Evolutionary conservation across 2,113 vertebrate genomes (phyloP).

Genomic region (Phylloscopus trochilus): DNA sequence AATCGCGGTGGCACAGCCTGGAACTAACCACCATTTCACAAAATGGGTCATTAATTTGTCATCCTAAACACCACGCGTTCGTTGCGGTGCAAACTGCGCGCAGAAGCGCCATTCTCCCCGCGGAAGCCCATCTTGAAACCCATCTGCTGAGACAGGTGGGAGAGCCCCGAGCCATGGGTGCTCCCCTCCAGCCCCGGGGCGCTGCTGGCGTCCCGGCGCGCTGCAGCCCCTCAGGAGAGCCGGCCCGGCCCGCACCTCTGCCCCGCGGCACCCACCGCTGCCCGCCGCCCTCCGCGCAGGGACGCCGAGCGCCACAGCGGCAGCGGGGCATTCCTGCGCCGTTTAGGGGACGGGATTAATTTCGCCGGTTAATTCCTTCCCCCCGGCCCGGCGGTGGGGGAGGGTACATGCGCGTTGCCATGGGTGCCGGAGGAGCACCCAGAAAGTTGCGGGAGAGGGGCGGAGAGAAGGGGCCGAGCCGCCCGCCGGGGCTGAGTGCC

Average conservation of each 20-base stretch:
- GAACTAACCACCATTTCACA: background rate
- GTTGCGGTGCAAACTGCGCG: accelerated
- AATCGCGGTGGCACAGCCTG: background rate
- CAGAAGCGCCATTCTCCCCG: background rate
- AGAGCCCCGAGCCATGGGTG: accelerated
- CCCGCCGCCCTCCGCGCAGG: background rate
- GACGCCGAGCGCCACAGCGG: background rate
- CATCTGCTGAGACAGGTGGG: background rate
- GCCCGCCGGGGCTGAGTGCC: background rate
- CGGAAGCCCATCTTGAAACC: background rate
- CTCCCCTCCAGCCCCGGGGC: background rate
- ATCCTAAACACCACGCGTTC: background rate
- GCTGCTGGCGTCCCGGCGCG: too few relatives aligned
- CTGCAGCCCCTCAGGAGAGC: background rate
- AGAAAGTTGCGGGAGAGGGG: conserved; percentile 66
- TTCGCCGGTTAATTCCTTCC: background rate
- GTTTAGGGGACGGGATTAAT: background rate
- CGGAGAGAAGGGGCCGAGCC: background rate
- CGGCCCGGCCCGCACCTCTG: background rate
- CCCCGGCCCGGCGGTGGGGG: background rate
- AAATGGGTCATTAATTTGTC: background rate
- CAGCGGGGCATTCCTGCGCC: background rate
- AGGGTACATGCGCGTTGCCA: conserved; percentile 49
- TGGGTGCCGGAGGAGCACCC: background rate
- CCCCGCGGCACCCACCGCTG: background rate